Base-by-base conservation (phyloP, 2,888 invertebrate genomes). In the Amphimallon solstitiale region DNA sequence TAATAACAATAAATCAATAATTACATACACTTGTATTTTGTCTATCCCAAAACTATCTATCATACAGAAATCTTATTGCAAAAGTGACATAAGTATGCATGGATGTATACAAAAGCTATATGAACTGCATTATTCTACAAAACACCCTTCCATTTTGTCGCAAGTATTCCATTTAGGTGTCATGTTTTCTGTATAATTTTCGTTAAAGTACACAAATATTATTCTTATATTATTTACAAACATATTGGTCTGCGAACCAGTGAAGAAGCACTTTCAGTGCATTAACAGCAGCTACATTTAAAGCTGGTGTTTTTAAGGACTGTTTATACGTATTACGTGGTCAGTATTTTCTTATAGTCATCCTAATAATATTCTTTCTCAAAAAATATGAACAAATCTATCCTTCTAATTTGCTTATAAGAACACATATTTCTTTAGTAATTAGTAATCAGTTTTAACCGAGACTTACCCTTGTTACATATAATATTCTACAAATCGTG, bases 221-320 rank as follows among this genome's bases (percentile, higher is more conserved):
- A 54, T 43, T 15, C 14, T 61, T 61, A 46, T 46, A 59, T 60
- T 48, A 61, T 61, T 61, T 61, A 61, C 38, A 56, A 56, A 48
- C 54, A 68, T 69, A 70, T 72, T 72, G 72, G 72, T 72, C 72
- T 69, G 71, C 70, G 65, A 69, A 70, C 69, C 69, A 69, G 69
- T 69, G 67, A 69, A 68, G 65, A 68, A 71, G 71, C 71, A 71
- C 71, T 70, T 69, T 51, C 46, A 69, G 71, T 71, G 71, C 71
- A 60, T 63, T 66, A 71, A 69, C 72, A 72, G 70, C 73, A 73
- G 71, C 70, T 72, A 73, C 68, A 71, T 70, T 71, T 70, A 72
- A 74, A 74, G 74, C 74, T 74, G 71, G 71, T 72, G 72, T 72
- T 70, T 48, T 68, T 68, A 68, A 68, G 66, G 68, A 67, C 68